Base-by-base conservation (phyloP, 2,113 vertebrate species). In the Elgaria multicarinata region DNA sequence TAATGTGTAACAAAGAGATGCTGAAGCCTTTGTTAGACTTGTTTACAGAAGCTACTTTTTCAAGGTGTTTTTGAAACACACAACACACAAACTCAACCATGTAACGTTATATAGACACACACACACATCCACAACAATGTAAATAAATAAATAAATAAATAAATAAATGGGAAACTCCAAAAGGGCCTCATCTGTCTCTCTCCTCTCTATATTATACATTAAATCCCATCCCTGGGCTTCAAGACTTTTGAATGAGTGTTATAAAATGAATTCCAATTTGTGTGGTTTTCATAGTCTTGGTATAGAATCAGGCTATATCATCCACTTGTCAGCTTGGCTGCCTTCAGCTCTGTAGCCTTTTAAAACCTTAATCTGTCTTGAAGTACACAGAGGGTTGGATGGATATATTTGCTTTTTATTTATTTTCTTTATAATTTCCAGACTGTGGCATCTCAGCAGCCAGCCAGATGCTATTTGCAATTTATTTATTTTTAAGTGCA, bases 171-270 rank as follows among this genome's bases (percentile, higher is more conserved):
- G 62, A 28, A 90, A 87, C 83, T 90, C 92, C 86, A 86, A 66
- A 82, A 87, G 89, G 92, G 72, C 83, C 79, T 94, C 88, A 89
- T 93, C 93, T 93, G 62, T 92, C 20, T 74, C 88, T 83, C 55
- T 18, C 92, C 24, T 55, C 86, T 83, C 64, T 24, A 20, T 85
- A 85, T 91, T 88, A n/a, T 42, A 90, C 78, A 93, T 87, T 58
- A 93, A 91, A 92, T 89, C 67, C 74, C 53, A 90, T 90, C 85
- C 87, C 89, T 92, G 39, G 89, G 50, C 39, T 90, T 89, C 66
- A 87, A 71, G 84, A 88, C 55, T 90, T 89, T 89, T 90, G 85
- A 90, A 89, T n/a, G 44, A 85, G 87, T 33, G 46, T 85, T 88
- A 80, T 55, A 93, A 95, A 95, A 83, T 28, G 42, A 90, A 92